Evolutionary conservation across 2,113 vertebrate genomes (phyloP), one percentile per base, ranked within the genome.

Genomic region (Pygathrix nemaeus): DNA sequence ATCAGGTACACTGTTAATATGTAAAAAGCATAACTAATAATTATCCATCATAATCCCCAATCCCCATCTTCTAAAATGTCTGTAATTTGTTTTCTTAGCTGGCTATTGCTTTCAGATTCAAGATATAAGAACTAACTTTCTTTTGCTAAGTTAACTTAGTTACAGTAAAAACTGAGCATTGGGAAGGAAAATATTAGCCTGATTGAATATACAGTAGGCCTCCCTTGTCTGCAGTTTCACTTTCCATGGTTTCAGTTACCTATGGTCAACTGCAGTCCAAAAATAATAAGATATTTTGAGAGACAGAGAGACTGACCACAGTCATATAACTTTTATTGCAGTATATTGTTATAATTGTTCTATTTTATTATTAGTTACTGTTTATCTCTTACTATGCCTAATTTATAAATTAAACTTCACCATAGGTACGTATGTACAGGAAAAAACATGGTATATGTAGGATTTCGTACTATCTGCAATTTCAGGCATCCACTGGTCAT

Each of bases 131-230:
- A 76, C 18, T 78, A 93, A 86, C 35, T 95, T 72, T n/a, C 64
- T 83, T 88, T 84, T 88, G n/a, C 55, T 93, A 85, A 64, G 25
- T 82, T 87, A 90, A 95, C 32, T 72, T 93, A 68, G 25, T 85
- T 76, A 95, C 0, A 78, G 27, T 88, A 88, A 66, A 48, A 73
- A 75, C 0, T 84, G 55, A 94, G 25, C 64, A 88, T 12, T 25
- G 30, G 40, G 35, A 68, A 90, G 66, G 25, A 94, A 95, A 82
- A 82, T 78, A 86, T 21, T 50, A 61, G 68, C 40, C 43, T 68
- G 66, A 75, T 32, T 59, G 75, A 86, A 50, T 57, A 57, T 21
- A 59, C 2, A 48, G 75, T 48, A 78, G 75, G 27, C 43, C 14
- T 48, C 14, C 75, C 14, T 32, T 78, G 45, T 45, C 43, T 16